Conservation (phyloP, 1,140 invertebrate species). For the Pararge aegeria region DNA sequence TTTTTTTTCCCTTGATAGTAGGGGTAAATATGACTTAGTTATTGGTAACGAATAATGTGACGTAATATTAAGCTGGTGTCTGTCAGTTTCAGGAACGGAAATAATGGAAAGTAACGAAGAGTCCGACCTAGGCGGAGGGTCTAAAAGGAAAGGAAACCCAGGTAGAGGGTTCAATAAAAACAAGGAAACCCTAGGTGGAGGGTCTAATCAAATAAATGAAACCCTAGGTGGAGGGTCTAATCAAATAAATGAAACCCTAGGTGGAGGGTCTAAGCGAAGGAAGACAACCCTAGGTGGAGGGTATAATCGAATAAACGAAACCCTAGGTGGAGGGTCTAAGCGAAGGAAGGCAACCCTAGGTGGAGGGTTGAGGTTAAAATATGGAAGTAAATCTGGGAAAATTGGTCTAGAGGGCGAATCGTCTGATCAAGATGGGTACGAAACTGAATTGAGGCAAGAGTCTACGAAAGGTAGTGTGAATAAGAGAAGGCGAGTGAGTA, state of each 20-base stretch:
- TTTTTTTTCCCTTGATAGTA: too few relatives aligned
- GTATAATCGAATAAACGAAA: not conserved
- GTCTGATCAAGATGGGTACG: too few relatives aligned
- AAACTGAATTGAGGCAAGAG: too few relatives aligned
- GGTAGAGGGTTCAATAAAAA: too few relatives aligned
- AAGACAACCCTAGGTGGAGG: slow-evolving; percentile 1
- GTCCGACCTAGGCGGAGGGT: not conserved
- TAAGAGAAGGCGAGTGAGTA: too few relatives aligned
- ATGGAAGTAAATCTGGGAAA: not conserved
- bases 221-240: slow-evolving; percentile 1
- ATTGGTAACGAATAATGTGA: too few relatives aligned
- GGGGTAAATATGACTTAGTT: too few relatives aligned
- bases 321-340: slow-evolving; percentile 3
- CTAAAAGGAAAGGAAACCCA: not conserved
- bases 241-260: not conserved
- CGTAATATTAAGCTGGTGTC: too few relatives aligned
- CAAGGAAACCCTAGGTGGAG: too few relatives aligned
- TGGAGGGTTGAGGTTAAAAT: not conserved
- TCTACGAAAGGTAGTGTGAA: too few relatives aligned
- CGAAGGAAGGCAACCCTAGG: not conserved
- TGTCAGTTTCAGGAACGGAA: too few relatives aligned
- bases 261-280: not conserved
- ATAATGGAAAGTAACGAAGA: not conserved
- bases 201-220: too few relatives aligned
- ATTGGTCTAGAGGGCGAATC: not conserved